phyloP scores from a whole-genome alignment of 2,113 vertebrate genomes.

The Galemys pyrenaicus region DNA sequence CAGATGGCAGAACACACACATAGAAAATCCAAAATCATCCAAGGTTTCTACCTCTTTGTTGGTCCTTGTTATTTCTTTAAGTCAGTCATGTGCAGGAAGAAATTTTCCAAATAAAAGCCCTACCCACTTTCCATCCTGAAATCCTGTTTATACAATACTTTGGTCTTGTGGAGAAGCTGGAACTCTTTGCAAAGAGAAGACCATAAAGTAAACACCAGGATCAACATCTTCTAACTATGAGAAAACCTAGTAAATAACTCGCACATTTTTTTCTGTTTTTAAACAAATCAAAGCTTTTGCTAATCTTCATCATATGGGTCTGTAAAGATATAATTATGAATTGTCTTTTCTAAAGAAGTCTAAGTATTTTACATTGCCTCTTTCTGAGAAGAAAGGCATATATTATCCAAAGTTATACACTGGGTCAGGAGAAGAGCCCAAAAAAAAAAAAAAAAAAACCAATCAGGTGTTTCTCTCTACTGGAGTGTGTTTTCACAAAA shows the following conservation, averaged over 20 bases:
- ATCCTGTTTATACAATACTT: constrained; percentile 24
- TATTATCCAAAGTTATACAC: not conserved
- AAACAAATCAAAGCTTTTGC: constrained; percentile 8
- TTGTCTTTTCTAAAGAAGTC: constrained; percentile 13
- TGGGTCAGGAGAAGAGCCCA: not conserved
- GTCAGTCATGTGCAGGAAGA: not conserved
- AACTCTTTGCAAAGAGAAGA: constrained; percentile 25
- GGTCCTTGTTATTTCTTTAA: constrained; percentile 8
- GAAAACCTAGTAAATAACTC: not conserved
- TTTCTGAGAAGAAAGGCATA: constrained; percentile 22
- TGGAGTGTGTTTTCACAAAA: constrained; percentile 46
- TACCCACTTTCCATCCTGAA: constrained; percentile 1
- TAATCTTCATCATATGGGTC: not conserved
- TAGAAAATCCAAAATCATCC: constrained; percentile 55
- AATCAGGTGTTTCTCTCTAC: not conserved
- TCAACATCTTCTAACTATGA: not conserved
- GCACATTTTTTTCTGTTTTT: not conserved
- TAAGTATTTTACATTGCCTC: not conserved
- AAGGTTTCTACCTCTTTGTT: constrained; percentile 19
- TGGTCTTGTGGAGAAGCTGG: not conserved
- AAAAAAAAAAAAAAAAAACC: not conserved
- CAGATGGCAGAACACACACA: constrained; percentile 81
- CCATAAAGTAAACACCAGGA: not conserved
- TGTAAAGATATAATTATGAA: not conserved
- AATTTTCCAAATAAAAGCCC: constrained; percentile 39